Conservation (phyloP, 64 coral and sea anemone genomes). For the Exaiptasia diaphana region DNA sequence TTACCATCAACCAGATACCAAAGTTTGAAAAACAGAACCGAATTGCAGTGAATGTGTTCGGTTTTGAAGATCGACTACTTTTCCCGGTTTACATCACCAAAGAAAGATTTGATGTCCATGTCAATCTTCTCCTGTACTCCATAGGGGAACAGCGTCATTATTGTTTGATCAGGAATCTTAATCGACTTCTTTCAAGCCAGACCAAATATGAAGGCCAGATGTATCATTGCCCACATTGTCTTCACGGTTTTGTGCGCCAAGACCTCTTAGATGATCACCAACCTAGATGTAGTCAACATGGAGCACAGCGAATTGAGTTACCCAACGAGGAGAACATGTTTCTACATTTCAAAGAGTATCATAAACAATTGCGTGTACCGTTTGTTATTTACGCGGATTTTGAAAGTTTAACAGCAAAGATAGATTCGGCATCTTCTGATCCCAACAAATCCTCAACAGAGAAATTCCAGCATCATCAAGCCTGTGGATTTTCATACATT, state of each 20-base stretch:
- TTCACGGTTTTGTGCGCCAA: slow-evolving; percentile 44
- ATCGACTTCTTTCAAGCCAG: not conserved
- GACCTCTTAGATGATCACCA: slow-evolving; percentile 35
- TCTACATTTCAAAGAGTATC: slow-evolving; percentile 54
- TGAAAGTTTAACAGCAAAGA: not conserved
- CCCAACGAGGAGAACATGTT: slow-evolving; percentile 4
- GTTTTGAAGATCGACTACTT: not conserved
- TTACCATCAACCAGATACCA: not conserved
- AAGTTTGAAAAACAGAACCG: slow-evolving; percentile 12
- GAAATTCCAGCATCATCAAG: not conserved
- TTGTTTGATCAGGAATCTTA: slow-evolving; percentile 18
- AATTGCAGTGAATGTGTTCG: not conserved
- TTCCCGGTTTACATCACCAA: not conserved
- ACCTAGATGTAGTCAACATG: slow-evolving; percentile 20
- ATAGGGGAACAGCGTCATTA: slow-evolving; percentile 3
- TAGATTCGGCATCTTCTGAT: not conserved
- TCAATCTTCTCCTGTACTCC: slow-evolving; percentile 16
- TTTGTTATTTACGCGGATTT: no score
- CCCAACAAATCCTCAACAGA: not conserved
- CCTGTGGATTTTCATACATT: slow-evolving; percentile 18
- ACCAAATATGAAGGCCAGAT: not conserved
- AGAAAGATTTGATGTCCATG: not conserved
- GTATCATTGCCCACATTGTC: slow-evolving; percentile 47
- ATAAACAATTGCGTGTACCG: no score
- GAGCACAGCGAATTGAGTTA: slow-evolving; percentile 19